Conservation (phyloP, 2,113 vertebrate species). For the Chaenocephalus aceratus region DNA sequence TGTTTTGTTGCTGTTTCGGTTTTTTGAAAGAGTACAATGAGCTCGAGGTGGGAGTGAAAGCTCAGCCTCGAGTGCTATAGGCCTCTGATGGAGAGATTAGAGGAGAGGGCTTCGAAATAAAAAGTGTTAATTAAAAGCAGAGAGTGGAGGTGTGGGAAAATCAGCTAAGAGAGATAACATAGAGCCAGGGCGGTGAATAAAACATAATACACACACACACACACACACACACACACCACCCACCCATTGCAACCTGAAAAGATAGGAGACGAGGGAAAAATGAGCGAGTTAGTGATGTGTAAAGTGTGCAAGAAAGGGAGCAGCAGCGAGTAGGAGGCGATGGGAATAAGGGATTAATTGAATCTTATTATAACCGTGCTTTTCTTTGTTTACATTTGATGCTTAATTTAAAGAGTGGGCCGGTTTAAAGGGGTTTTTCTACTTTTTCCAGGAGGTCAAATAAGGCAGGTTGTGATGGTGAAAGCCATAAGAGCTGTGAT, state of each 20-base stretch:
- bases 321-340: conserved; percentile 61
- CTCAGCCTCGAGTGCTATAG: conserved; percentile 64
- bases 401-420: conserved; percentile 12
- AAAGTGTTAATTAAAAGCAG: conserved; percentile 80
- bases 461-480: conserved; percentile 33
- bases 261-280: conserved; percentile 68
- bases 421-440: not conserved
- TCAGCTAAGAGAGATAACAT: conserved; percentile 77
- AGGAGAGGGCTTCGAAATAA: conserved; percentile 65
- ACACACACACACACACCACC: conserved; percentile 4
- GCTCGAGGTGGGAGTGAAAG: conserved; percentile 62
- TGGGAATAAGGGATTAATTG: conserved; percentile 72
- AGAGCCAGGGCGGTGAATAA: conserved; percentile 55
- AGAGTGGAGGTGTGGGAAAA: conserved; percentile 74
- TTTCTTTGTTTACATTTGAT: conserved; percentile 47
- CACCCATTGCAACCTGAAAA: conserved; percentile 64
- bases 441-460: conserved; percentile 33
- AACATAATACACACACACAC: conserved; percentile 56
- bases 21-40: conserved; percentile 69
- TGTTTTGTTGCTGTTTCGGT: conserved; percentile 61
- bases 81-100: conserved; percentile 76
- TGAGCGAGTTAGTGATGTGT: conserved; percentile 75
- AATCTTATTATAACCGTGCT: conserved; percentile 71
- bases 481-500: conserved; percentile 1
- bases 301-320: conserved; percentile 69